These are phyloP conservation scores for Clunio marinus DNA, from an alignment of 2,888 invertebrate species.

Conservation along the genomic window DNA sequence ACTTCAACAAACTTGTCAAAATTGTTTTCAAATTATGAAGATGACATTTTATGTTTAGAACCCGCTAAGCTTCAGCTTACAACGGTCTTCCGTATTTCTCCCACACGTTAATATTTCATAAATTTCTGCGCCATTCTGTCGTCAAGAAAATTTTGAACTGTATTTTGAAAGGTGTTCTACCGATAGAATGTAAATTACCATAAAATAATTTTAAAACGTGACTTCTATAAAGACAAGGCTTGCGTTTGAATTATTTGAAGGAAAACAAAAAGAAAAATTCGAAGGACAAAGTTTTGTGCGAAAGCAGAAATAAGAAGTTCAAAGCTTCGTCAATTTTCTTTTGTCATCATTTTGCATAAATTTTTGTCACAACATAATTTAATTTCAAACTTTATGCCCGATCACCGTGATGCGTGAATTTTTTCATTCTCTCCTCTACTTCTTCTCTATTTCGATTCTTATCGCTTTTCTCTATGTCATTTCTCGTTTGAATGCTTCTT, in stretches of 20 bases:
- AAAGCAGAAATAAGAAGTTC: neutral
- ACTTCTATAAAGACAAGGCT: constrained; percentile 18
- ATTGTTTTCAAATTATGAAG: constrained; percentile 18
- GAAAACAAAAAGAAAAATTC: neutral
- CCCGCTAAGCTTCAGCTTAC: neutral
- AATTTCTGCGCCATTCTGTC: neutral
- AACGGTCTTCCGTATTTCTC: neutral
- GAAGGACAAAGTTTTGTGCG: neutral
- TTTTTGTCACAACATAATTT: constrained; percentile 15
- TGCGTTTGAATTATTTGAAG: neutral
- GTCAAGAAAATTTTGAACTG: neutral
- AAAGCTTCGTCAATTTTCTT: neutral
- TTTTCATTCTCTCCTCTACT: neutral
- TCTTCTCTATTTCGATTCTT: neutral
- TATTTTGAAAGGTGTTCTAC: constrained; percentile 22
- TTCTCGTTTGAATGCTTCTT: neutral
- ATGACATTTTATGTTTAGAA: neutral
- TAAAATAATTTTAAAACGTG: constrained; percentile 30
- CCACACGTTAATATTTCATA: neutral
- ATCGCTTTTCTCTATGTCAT: neutral
- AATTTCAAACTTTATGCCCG: constrained; percentile 27
- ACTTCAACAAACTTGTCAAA: constrained; percentile 9
- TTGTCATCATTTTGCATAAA: constrained; percentile 18
- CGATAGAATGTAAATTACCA: constrained; percentile 11
- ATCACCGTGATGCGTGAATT: constrained; percentile 22